phyloP scores from a whole-genome alignment of 2,888 invertebrate genomes.

The Chalcis sispes region DNA sequence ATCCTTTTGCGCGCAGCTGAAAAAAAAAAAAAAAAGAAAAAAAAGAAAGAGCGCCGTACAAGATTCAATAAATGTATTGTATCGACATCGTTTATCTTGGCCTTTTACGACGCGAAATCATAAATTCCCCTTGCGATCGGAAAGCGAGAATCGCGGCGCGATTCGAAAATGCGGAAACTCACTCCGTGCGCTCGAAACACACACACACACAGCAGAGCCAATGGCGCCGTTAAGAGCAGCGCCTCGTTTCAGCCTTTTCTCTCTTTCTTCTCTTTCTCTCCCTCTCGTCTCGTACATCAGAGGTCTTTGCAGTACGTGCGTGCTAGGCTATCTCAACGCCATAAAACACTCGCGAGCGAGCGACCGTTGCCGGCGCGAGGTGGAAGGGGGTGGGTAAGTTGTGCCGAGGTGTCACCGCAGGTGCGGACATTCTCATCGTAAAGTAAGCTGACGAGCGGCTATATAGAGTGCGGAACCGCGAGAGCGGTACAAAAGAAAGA shows the following conservation, averaged over 20 bases:
- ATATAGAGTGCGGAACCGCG: constrained; percentile 7
- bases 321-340: constrained; percentile 41
- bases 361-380: constrained; percentile 13
- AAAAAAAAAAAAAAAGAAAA: not conserved
- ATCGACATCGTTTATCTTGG: constrained; percentile 46
- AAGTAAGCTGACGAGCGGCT: constrained; percentile 62
- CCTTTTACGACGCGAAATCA: constrained; percentile 31
- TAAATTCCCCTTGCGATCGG: constrained; percentile 32
- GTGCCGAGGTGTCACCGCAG: constrained; percentile 72
- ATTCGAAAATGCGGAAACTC: constrained; percentile 44
- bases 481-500: too few species aligned
- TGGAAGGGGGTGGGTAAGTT: constrained; percentile 59
- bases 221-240: constrained; percentile 35
- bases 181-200: too few species aligned
- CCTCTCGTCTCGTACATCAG: constrained; percentile 38
- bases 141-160: constrained; percentile 10
- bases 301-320: constrained; percentile 31
- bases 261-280: constrained; percentile 10
- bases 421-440: constrained; percentile 75
- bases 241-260: constrained; percentile 7
- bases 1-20: not conserved
- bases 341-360: constrained; percentile 42
- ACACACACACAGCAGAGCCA: too few species aligned
- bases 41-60: not conserved
- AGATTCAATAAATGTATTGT: constrained; percentile 35